Base-by-base conservation (phyloP, 2,888 invertebrate genomes). In the Argyresthia albistria region DNA sequence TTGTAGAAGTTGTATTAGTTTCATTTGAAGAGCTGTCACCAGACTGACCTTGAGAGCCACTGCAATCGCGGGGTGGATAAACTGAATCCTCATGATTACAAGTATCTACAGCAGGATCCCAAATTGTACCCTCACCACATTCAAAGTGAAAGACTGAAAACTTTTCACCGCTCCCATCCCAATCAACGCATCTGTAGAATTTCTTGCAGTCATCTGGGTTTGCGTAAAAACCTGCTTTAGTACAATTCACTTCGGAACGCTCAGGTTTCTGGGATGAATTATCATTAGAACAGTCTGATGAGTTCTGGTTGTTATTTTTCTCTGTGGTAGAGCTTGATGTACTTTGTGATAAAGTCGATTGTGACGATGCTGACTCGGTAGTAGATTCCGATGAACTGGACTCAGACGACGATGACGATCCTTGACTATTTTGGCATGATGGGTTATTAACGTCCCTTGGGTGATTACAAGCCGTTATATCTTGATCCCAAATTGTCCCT, bases 91-190 rank as follows among this genome's bases (percentile, higher is more conserved):
- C 89, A 63, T 92, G 83, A 70, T 93, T 93, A 67, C 93, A 93
- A 2, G 91, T 90, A 57, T 88, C 89, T 50, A 92, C 68, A 49
- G 88, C 86, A 35, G 91, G 90, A 74, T 93, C 93, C 88, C 92
- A 93, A 58, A 93, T 92, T 1, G 93, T 93, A 36, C 93, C 93
- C 56, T 89, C 89, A 11, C 90, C 89, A 64, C 93, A 93, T 46
- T 90, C 88, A 66, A 93, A 93, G 64, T 91, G 86, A 66, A 89
- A 92, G 8, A 91, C 84, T 51, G 91, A 91, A 66, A 90, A 92
- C 56, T 72, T 65, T 65, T 88, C 65, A 0, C 88, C 89, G 57
- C 88, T 77, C 8, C 86, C 87, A 62, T 89, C 88, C 88, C 89
- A 89, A 66, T 90, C 89, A 8, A 91, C 91, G 67, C 92, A 92